These are phyloP conservation scores for Polypedilum vanderplanki DNA, from an alignment of 1,140 invertebrate genomes.

Conservation along the genomic window DNA sequence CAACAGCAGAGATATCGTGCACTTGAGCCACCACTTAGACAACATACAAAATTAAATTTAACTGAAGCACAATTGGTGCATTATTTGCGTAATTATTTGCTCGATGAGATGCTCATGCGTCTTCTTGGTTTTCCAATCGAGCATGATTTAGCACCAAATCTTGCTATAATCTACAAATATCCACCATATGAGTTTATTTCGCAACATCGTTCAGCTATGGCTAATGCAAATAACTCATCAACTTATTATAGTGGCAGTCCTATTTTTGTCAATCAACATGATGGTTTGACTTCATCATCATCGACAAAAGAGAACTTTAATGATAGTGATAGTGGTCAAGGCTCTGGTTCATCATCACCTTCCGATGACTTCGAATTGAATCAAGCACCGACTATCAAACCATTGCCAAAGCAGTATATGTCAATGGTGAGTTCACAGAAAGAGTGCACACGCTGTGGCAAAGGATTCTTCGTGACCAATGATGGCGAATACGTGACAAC, in stretches of 20 bases:
- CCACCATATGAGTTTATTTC: constrained; percentile 40
- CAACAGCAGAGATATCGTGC: constrained; percentile 26
- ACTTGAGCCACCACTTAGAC: constrained; percentile 37
- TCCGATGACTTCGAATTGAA: constrained; percentile 38
- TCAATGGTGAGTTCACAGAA: constrained; percentile 42
- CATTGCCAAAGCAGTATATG: constrained; percentile 35
- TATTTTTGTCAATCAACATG: not conserved
- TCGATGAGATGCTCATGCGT: constrained; percentile 57
- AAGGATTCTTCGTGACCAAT: constrained; percentile 57
- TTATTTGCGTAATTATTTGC: constrained; percentile 52
- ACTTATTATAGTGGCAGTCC: constrained; percentile 26
- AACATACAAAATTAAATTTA: constrained; percentile 42
- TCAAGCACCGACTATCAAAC: constrained; percentile 31
- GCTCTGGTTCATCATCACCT: constrained; percentile 44
- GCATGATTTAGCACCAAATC: constrained; percentile 50
- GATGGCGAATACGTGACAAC: constrained; percentile 57
- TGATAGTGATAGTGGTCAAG: constrained; percentile 35
- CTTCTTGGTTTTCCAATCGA: constrained; percentile 67
- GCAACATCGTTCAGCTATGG: not conserved
- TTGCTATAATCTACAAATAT: constrained; percentile 56
- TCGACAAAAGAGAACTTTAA: constrained; percentile 30
- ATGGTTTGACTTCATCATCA: constrained; percentile 29
- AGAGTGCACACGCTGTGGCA: constrained; percentile 65
- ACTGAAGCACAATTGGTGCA: constrained; percentile 43
- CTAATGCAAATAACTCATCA: constrained; percentile 32